Percentiles rank a stretch among this genome's conserved stretches.
Conservation (phyloP, 2,888 invertebrate genomes). For the Frankliniella intonsa region DNA sequence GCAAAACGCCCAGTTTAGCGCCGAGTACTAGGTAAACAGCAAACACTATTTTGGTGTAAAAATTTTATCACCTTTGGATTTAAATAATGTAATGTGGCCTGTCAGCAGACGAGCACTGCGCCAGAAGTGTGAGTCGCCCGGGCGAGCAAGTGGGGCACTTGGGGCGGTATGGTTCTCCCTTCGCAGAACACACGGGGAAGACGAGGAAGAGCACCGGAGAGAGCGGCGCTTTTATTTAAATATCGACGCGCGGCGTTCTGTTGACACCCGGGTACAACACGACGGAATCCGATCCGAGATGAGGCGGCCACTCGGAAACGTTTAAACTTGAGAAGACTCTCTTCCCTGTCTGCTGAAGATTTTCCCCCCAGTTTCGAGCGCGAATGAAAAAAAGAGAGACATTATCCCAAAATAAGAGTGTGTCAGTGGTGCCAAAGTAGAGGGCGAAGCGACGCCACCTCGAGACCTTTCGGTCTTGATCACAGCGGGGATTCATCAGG, state of each 20-base stretch:
- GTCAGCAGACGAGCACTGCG: not conserved
- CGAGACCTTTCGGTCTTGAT: not conserved
- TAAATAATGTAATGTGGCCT: not conserved
- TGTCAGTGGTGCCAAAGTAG: too few relatives aligned
- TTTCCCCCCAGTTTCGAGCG: not conserved
- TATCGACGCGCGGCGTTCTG: not conserved
- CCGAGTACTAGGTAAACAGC: too few relatives aligned
- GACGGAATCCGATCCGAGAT: not conserved
- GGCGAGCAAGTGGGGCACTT: not conserved
- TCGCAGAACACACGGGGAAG: not conserved
- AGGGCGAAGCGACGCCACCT: too few relatives aligned
- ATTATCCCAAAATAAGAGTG: too few relatives aligned
- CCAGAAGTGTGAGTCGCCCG: not conserved
- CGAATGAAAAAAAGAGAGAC: not conserved
- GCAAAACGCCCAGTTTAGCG: too few relatives aligned
- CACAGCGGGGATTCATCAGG: not conserved
- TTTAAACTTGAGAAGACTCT: not conserved
- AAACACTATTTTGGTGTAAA: too few relatives aligned
- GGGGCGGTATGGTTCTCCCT: not conserved
- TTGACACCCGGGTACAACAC: constrained; percentile 6
- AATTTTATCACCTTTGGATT: too few relatives aligned
- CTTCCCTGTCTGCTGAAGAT: not conserved
- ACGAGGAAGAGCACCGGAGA: not conserved
- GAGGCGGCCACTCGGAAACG: not conserved
- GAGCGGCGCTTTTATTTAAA: constrained; percentile 15